A percentile compares a stretch with the other conserved stretches of the same genome.
Conservation (phyloP, 2,797 vertebrate genomes). For the Acanthopagrus latus region DNA sequence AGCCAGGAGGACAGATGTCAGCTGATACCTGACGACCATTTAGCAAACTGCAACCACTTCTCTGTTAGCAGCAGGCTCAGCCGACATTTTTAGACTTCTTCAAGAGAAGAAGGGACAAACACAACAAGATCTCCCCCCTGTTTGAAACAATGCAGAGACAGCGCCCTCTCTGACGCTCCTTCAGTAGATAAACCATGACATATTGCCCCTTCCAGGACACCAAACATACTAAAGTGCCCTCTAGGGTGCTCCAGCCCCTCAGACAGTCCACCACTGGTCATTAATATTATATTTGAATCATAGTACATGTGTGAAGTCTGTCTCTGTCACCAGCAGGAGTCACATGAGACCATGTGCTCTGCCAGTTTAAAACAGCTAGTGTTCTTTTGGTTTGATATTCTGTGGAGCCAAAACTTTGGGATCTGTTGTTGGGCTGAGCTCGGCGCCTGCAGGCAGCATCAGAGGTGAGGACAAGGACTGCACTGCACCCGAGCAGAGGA, state of each 20-base stretch:
- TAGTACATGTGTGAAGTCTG: background rate
- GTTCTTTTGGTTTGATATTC: background rate
- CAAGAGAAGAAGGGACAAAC: background rate
- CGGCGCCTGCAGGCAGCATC: constrained; percentile 34
- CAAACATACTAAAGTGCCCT: no score
- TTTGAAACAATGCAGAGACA: background rate
- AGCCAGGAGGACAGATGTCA: background rate
- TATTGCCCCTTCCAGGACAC: no score
- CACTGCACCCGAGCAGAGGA: constrained; percentile 44
- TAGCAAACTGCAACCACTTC: background rate
- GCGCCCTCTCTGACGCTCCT: no score
- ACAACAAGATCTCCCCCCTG: background rate
- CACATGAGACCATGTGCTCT: background rate
- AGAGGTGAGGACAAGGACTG: constrained; percentile 50
- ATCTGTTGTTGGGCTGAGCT: constrained; percentile 10
- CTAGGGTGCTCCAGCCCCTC: no score
- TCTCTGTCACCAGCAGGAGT: background rate
- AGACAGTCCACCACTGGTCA: background rate
- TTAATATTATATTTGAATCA: background rate
- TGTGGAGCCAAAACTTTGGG: background rate
- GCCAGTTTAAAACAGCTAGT: background rate
- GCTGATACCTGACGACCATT: background rate
- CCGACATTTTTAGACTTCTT: background rate
- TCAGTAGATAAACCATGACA: no score
- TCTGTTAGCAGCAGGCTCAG: background rate